These are phyloP conservation scores for Cantharis nigra DNA, from an alignment of 2,888 invertebrate species.

Conservation along the genomic window DNA sequence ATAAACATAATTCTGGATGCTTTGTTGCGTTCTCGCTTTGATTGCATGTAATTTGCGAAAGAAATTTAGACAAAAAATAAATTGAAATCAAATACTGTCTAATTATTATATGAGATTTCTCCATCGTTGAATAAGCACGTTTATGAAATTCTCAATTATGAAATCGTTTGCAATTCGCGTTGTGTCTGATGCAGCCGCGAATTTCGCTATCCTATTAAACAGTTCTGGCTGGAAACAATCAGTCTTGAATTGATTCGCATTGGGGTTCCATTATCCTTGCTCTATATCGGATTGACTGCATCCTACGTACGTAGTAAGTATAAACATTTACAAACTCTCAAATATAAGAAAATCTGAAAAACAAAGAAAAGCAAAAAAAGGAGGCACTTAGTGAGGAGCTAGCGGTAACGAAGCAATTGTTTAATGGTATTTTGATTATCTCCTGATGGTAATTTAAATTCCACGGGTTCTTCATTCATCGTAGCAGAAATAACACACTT, in stretches of 20 bases:
- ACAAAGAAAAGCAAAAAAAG: neutral
- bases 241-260: conserved; percentile 57
- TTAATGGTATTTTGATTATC: conserved; percentile 22
- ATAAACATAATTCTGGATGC: conserved; percentile 4
- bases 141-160: conserved; percentile 46
- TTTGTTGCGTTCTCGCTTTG: neutral
- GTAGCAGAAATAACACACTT: conserved; percentile 30
- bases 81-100: neutral
- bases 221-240: conserved; percentile 56
- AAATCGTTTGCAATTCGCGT: conserved; percentile 44
- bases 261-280: conserved; percentile 56
- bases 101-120: neutral
- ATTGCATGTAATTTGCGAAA: neutral
- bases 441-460: conserved; percentile 25
- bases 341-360: neutral
- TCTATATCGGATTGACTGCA: conserved; percentile 32
- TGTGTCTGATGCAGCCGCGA: conserved; percentile 50
- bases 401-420: neutral
- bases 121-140: conserved; percentile 28
- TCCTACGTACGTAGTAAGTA: neutral
- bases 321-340: conserved; percentile 5
- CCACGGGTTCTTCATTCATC: conserved; percentile 28
- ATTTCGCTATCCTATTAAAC: conserved; percentile 50
- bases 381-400: neutral
- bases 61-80: neutral